Conservation (phyloP, 2,797 vertebrate species). For the Esox masquinongy region DNA sequence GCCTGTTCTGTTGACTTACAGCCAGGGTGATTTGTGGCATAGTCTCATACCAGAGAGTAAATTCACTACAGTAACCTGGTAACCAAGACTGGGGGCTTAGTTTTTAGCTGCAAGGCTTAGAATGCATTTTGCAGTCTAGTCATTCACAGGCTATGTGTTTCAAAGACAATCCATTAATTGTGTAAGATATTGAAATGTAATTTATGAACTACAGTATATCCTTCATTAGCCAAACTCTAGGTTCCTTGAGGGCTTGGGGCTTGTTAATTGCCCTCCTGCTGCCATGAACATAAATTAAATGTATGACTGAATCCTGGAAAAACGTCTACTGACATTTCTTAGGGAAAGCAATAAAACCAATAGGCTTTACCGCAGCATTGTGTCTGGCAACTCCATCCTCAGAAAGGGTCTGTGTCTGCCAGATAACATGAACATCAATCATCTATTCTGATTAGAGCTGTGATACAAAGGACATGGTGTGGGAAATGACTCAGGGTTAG, state of each 20-base stretch:
- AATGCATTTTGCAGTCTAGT: neutral
- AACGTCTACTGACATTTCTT: neutral
- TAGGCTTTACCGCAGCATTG: neutral
- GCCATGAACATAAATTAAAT: neutral
- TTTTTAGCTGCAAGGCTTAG: neutral
- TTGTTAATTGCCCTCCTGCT: neutral
- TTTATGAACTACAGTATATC: neutral
- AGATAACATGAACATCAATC: neutral
- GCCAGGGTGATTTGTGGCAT: neutral
- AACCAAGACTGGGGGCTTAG: neutral
- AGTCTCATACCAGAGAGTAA: neutral
- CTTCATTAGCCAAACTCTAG: neutral
- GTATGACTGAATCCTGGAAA: neutral
- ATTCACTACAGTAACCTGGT: neutral
- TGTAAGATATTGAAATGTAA: neutral
- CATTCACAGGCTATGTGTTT: neutral
- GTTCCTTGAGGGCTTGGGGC: neutral
- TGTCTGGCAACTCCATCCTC: neutral
- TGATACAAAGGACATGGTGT: neutral
- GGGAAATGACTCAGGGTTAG: neutral
- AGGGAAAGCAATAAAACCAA: neutral
- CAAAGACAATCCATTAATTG: neutral
- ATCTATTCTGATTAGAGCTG: neutral
- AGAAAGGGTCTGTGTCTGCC: neutral
- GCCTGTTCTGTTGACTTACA: neutral